These are phyloP conservation scores for Musca vetustissima DNA, from an alignment of 1,140 invertebrate species.

Conservation along the genomic window DNA sequence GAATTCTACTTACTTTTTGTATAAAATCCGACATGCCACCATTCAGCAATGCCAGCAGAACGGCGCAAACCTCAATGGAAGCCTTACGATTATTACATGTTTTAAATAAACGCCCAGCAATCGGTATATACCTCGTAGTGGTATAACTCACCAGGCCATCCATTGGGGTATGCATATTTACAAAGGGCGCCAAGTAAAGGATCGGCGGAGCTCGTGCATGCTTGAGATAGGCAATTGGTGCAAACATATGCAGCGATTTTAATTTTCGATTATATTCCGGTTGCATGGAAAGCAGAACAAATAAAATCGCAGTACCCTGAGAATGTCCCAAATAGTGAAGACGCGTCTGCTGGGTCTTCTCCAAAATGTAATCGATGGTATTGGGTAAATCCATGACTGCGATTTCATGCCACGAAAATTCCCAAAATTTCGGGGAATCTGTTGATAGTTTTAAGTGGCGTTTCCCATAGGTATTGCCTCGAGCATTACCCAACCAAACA, in stretches of 20 bases:
- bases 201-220: background rate
- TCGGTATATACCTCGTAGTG: too few species aligned
- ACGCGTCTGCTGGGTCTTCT: slow-evolving; percentile 57
- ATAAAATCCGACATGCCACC: too few species aligned
- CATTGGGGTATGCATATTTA: background rate
- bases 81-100: too few species aligned
- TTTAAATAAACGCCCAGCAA: too few species aligned
- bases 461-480: slow-evolving; percentile 67
- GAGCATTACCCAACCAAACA: slow-evolving; percentile 63
- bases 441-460: slow-evolving; percentile 61
- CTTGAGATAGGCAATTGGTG: slow-evolving; percentile 61
- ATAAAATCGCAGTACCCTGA: slow-evolving; percentile 61
- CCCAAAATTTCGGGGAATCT: slow-evolving; percentile 62
- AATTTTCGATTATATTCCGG: slow-evolving; percentile 65
- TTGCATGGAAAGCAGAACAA: slow-evolving; percentile 58
- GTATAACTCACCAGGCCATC: too few species aligned
- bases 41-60: too few species aligned
- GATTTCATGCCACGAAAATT: slow-evolving; percentile 69
- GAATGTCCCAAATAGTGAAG: slow-evolving; percentile 69
- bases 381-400: slow-evolving; percentile 69
- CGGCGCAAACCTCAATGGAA: too few species aligned
- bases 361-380: slow-evolving; percentile 67
- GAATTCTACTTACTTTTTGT: too few species aligned
- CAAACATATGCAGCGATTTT: slow-evolving; percentile 59
- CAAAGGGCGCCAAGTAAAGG: background rate